A percentile compares a stretch with the other conserved stretches of the same genome.
Evolutionary conservation across 2,113 vertebrate genomes (phyloP).

Genomic region (Silurus glanis): DNA sequence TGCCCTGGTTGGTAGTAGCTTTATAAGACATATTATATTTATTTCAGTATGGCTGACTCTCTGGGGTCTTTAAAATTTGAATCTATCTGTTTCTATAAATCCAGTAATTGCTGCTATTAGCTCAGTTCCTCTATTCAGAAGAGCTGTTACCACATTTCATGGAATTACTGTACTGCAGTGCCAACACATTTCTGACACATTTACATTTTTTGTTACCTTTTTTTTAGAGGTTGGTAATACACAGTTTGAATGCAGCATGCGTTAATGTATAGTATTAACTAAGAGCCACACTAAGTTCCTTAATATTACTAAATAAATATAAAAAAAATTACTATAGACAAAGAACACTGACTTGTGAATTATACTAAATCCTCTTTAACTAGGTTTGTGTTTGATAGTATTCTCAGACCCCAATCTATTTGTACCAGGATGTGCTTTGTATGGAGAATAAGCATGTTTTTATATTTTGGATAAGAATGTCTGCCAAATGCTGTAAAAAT

Average conservation of each 20-base stretch:
- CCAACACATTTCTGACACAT: slow-evolving; percentile 17
- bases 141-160: slow-evolving; percentile 29
- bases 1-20: slow-evolving; percentile 53
- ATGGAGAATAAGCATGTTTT: not conserved
- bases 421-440: not conserved
- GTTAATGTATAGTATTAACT: not conserved
- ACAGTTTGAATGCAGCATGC: slow-evolving; percentile 1
- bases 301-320: not conserved
- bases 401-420: not conserved
- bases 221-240: not conserved
- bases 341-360: not conserved
- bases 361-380: not conserved
- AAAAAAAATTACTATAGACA: not conserved
- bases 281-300: not conserved
- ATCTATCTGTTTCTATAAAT: slow-evolving; percentile 43
- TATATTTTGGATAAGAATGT: not conserved
- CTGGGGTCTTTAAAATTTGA: slow-evolving; percentile 51
- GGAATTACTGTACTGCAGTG: slow-evolving; percentile 22
- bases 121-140: slow-evolving; percentile 25
- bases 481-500: not conserved
- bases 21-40: slow-evolving; percentile 50
- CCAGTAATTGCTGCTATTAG: slow-evolving; percentile 42
- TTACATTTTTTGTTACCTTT: slow-evolving; percentile 10
- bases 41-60: slow-evolving; percentile 45
- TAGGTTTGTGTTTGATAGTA: not conserved